A percentile compares a stretch with the other conserved stretches of the same genome.
phyloP scores from a whole-genome alignment of 2,113 vertebrate species.

The Phrynosoma platyrhinos region DNA sequence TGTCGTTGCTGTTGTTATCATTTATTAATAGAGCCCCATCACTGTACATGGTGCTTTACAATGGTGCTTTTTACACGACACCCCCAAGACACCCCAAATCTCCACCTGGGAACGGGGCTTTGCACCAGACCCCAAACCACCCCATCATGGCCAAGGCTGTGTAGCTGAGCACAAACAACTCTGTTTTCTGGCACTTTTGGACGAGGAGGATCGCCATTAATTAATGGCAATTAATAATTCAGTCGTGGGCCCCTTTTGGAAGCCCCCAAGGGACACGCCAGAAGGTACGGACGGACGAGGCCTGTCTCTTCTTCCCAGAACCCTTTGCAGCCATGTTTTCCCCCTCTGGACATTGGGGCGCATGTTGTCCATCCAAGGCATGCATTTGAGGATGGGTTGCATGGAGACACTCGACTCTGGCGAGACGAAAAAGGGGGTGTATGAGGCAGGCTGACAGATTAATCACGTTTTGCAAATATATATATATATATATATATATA shows the following conservation, averaged over 20 bases:
- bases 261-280: neutral
- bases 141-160: too few species aligned
- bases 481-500: too few species aligned
- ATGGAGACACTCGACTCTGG: too few species aligned
- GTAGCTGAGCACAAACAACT: neutral
- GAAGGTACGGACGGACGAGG: neutral
- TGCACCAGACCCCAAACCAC: too few species aligned
- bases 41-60: too few species aligned
- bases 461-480: neutral
- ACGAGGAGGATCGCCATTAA: neutral
- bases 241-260: neutral
- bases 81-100: too few species aligned
- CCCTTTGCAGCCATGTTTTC: neutral
- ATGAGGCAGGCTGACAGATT: slow-evolving; percentile 19
- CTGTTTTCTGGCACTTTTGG: neutral
- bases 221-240: neutral
- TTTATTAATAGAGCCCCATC: too few species aligned
- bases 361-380: neutral
- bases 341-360: neutral
- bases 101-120: too few species aligned
- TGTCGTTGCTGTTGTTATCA: too few species aligned
- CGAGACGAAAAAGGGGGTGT: too few species aligned
- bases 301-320: rapidly evolving
- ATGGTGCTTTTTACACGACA: too few species aligned
- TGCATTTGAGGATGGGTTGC: too few species aligned